Base-by-base conservation (phyloP, 2,797 vertebrate species). In the Rhinogobio ventralis region DNA sequence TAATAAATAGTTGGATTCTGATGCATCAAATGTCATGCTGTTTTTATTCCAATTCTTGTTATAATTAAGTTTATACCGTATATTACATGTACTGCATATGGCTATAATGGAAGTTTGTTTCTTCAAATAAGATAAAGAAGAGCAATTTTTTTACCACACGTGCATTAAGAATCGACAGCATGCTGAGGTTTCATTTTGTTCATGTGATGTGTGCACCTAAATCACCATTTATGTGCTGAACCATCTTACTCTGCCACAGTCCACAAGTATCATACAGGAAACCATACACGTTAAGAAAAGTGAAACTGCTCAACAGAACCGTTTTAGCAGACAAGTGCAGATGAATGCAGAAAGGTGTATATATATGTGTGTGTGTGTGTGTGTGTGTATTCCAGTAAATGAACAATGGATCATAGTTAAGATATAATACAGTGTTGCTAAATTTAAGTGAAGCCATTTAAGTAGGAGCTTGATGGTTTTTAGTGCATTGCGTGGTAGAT, bases 211-310 rank as follows among this genome's bases (percentile, higher is more conserved):
- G 5, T 36, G 15, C 30, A 7, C 8, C 60, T 13, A 83, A 76
- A 83, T 57, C 55, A 49, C 45, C 7, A 55, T 30, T 33, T 2
- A 42, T 53, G 69, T 1, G 0, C 17, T n/a, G 15, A 64, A 55
- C 46, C 11, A 4, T n/a, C 10, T 42, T 13, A 5, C 14, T 51
- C 3, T 36, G 20, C 20, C n/a, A 25, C 49, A 71, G 6, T 45
- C n/a, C 17, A 28, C 49, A 13, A 19, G 53, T 73, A 2, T 62
- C 19, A 83, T 77, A 30, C 82, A 77, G 60, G 82, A 77, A 83
- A 83, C 73, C 42, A 4, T 76, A 13, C 33, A 6, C 1, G 0
- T 36, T 77, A 77, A n/a, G 49, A 68, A 68, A 51, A 15, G 55
- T 60, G 23, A 17, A 17, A 51, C 39, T 74, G 45, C 69, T 82